Conservation (phyloP, 1,140 invertebrate genomes). For the Drosophila sp. region DNA sequence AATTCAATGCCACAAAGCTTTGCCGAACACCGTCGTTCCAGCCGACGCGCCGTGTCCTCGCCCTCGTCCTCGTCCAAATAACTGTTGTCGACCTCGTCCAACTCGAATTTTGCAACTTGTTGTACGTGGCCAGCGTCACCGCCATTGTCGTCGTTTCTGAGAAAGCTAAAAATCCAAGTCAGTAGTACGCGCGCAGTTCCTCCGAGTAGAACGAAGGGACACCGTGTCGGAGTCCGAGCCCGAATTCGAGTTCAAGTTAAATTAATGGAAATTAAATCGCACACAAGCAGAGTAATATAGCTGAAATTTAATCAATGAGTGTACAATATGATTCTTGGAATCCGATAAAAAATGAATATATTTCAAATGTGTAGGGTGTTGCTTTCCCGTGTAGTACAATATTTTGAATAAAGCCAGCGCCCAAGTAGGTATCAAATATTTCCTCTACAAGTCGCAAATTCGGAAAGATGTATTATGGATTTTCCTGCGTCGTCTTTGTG, state of each 20-base stretch:
- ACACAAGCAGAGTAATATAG: slow-evolving; percentile 41
- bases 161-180: slow-evolving; percentile 64
- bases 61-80: slow-evolving; percentile 11
- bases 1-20: slow-evolving; percentile 72
- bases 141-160: slow-evolving; percentile 21
- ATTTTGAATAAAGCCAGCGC: slow-evolving; percentile 40
- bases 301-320: slow-evolving; percentile 18
- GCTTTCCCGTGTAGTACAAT: slow-evolving; percentile 3
- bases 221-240: slow-evolving; percentile 15
- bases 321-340: background rate
- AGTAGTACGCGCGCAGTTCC: slow-evolving; percentile 73
- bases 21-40: slow-evolving; percentile 16
- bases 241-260: slow-evolving; percentile 20
- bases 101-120: slow-evolving; percentile 75
- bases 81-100: slow-evolving; percentile 25
- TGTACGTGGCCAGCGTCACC: slow-evolving; percentile 40
- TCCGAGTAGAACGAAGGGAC: slow-evolving; percentile 50
- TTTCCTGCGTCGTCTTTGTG: slow-evolving; percentile 45
- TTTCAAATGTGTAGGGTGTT: background rate
- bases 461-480: slow-evolving; percentile 52
- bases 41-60: background rate
- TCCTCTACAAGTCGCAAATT: slow-evolving; percentile 6
- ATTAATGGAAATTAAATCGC: slow-evolving; percentile 35
- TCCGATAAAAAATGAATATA: background rate
- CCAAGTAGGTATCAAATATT: slow-evolving; percentile 42